Evolutionary conservation across 2,797 vertebrate genomes (phyloP).

Genomic region (Characodon lateralis): DNA sequence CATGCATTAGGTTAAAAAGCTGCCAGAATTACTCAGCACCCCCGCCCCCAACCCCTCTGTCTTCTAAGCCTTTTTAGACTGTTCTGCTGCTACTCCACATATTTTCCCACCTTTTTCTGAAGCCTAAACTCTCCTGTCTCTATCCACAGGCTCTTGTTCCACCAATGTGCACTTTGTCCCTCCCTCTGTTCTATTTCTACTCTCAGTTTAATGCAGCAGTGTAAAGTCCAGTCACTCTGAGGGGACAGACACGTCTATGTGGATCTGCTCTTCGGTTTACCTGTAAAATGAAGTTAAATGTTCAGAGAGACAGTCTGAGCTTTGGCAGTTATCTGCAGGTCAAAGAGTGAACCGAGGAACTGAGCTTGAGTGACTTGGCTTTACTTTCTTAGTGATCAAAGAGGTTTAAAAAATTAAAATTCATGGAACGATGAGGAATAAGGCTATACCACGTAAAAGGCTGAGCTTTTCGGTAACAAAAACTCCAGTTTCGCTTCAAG

Average conservation of each 20-base stretch:
- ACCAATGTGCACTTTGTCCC: conserved; percentile 23
- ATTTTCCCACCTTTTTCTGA: conserved; percentile 29
- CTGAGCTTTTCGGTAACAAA: no score
- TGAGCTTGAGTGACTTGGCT: conserved; percentile 52
- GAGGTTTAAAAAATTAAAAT: not conserved
- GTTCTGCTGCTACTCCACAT: conserved; percentile 17
- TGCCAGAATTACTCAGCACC: conserved; percentile 51
- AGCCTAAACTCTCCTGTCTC: conserved; percentile 30
- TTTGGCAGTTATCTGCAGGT: conserved; percentile 51
- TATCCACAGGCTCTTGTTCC: conserved; percentile 21
- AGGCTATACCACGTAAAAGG: no score
- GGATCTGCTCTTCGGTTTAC: conserved; percentile 55
- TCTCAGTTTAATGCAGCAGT: conserved; percentile 19
- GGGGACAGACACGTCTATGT: conserved; percentile 34
- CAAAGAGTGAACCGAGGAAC: conserved; percentile 33
- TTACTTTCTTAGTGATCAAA: conserved; percentile 25
- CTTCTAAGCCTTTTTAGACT: conserved; percentile 28
- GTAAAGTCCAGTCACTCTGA: conserved; percentile 13
- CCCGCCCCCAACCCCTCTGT: not conserved
- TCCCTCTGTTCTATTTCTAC: conserved; percentile 12
- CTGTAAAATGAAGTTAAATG: conserved; percentile 51
- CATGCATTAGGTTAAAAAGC: conserved; percentile 41
- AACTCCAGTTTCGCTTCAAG: no score
- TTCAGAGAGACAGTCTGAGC: conserved; percentile 40
- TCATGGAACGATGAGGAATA: no score